phyloP scores from a whole-genome alignment of 2,888 invertebrate genomes.

The Tenthredo notha region DNA sequence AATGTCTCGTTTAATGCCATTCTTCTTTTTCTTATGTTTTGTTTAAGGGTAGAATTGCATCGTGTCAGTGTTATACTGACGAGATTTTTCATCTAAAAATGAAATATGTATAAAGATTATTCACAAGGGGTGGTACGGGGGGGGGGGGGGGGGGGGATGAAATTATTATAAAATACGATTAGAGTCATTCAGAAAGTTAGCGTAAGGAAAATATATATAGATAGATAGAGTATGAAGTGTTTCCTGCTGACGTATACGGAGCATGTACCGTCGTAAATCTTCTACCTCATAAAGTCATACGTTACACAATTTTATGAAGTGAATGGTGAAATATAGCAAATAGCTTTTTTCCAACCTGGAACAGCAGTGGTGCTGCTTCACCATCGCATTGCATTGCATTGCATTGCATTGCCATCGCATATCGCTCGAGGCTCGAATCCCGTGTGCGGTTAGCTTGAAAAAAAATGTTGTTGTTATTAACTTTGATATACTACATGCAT shows the following conservation, averaged over 20 bases:
- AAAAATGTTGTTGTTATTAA: too few relatives aligned
- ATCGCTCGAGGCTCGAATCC: background rate
- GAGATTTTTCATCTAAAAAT: background rate
- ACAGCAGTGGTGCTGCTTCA: background rate
- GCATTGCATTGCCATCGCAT: background rate
- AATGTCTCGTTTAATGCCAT: background rate
- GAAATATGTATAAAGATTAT: background rate
- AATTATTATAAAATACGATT: background rate
- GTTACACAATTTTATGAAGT: conserved; percentile 40
- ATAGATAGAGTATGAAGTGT: conserved; percentile 27
- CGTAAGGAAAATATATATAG: background rate
- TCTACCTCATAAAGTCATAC: conserved; percentile 39
- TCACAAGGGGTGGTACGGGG: too few relatives aligned
- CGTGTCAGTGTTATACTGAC: background rate
- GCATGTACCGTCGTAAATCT: conserved; percentile 45
- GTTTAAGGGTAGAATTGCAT: background rate
- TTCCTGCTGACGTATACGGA: conserved; percentile 26
- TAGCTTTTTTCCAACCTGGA: conserved; percentile 6
- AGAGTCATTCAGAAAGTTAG: background rate
- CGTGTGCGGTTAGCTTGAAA: conserved; percentile 2
- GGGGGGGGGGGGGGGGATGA: background rate
- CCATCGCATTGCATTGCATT: background rate
- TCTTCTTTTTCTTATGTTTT: background rate
- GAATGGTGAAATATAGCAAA: conserved; percentile 38
- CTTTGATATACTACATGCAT: background rate